phyloP scores from a whole-genome alignment of 2,888 invertebrate species.

The Drosophila parthenogenetica region DNA sequence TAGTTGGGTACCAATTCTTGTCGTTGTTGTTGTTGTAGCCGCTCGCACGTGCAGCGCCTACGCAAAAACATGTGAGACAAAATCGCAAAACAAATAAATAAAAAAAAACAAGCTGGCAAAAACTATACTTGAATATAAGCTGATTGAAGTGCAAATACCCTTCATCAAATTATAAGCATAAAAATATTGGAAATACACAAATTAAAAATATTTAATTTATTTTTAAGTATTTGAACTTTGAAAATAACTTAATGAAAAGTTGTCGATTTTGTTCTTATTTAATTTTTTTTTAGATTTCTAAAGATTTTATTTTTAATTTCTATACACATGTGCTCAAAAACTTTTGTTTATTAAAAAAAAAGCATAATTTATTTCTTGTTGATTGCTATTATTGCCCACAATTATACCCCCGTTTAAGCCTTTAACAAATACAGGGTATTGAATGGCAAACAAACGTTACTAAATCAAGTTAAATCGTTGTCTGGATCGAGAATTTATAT shows the following conservation, averaged over 20 bases:
- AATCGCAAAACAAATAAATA: constrained; percentile 25
- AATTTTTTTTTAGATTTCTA: no score
- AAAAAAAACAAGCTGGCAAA: constrained; percentile 22
- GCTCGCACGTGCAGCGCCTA: constrained; percentile 73
- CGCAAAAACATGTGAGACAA: constrained; percentile 49
- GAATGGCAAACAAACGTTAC: background rate
- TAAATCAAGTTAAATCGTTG: constrained; percentile 3
- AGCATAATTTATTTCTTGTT: no score
- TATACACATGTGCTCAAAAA: no score
- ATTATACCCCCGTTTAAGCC: background rate
- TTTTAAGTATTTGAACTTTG: no score
- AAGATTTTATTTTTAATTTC: no score
- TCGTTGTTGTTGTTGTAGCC: constrained; percentile 25
- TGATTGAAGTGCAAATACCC: constrained; percentile 21
- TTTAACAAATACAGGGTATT: background rate
- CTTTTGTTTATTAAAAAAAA: no score
- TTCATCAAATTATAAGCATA: background rate
- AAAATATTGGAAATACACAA: no score
- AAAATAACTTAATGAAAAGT: no score
- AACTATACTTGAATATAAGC: no score
- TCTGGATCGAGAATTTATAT: constrained; percentile 16
- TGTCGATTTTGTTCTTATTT: no score
- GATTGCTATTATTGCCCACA: background rate
- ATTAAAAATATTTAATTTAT: no score
- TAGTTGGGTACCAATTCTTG: constrained; percentile 27